These are phyloP conservation scores for Trichopria drosophilae DNA, from an alignment of 2,888 invertebrate genomes.

Conservation along the genomic window DNA sequence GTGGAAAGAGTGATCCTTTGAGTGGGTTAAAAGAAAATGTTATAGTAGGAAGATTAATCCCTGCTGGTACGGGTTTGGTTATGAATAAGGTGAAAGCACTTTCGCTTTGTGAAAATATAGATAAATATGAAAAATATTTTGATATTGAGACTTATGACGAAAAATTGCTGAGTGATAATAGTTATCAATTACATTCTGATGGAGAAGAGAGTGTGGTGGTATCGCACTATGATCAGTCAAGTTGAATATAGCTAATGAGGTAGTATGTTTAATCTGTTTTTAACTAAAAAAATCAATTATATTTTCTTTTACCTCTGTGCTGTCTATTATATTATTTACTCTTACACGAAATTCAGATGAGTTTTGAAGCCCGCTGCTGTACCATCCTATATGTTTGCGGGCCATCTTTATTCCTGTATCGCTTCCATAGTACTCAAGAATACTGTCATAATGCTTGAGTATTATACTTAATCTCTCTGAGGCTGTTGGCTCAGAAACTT, in stretches of 20 bases:
- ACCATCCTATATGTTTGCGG: conserved; percentile 15
- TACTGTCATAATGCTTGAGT: conserved; percentile 13
- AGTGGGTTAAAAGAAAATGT: conserved; percentile 14
- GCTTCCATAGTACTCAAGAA: conserved; percentile 12
- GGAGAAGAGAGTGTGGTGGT: too few relatives aligned
- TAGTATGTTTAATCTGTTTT: too few relatives aligned
- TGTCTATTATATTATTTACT: conserved; percentile 8
- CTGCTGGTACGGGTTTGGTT: conserved; percentile 14
- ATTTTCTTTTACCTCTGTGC: conserved; percentile 11
- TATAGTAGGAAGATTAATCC: conserved; percentile 10
- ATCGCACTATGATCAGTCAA: too few relatives aligned
- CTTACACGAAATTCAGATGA: conserved; percentile 8
- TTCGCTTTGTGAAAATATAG: too few relatives aligned
- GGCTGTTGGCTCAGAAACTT: conserved; percentile 13
- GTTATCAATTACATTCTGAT: too few relatives aligned
- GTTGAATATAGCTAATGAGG: too few relatives aligned
- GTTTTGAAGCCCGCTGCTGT: conserved; percentile 14
- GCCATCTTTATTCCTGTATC: conserved; percentile 11
- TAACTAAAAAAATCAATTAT: conserved; percentile 10
- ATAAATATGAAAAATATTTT: too few relatives aligned
- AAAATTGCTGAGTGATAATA: too few relatives aligned
- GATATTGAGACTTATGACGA: too few relatives aligned
- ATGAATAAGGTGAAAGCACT: conserved; percentile 11
- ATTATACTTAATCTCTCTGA: conserved; percentile 5
- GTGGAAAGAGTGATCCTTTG: conserved; percentile 6